Percentiles rank a stretch among this genome's conserved stretches.
Evolutionary conservation across 2,797 vertebrate species (phyloP).

Genomic region (Neomorphus geoffroyi): DNA sequence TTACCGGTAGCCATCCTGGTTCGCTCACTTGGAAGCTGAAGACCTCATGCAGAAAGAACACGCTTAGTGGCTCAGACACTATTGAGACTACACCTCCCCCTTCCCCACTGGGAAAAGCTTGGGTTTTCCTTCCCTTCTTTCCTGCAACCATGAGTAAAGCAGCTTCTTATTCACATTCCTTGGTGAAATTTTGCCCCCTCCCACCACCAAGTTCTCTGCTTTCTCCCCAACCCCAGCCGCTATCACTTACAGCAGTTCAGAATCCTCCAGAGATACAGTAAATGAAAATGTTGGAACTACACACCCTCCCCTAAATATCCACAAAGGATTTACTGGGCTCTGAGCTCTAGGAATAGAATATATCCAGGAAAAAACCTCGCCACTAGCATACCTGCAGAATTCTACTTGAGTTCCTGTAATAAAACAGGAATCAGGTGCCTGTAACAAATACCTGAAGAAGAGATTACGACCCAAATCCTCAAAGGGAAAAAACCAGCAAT

Average conservation of each 20-base stretch:
- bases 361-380: not conserved
- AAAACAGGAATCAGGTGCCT: not conserved
- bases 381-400: not conserved
- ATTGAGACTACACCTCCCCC: not conserved
- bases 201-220: not conserved
- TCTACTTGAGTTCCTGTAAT: not conserved
- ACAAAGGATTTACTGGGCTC: not conserved
- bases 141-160: not conserved
- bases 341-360: too few relatives aligned
- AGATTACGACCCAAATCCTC: not conserved
- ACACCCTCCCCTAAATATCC: not conserved
- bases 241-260: not conserved
- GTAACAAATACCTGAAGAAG: not conserved
- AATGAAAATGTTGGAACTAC: not conserved
- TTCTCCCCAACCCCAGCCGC: not conserved
- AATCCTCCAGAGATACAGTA: not conserved
- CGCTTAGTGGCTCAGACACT: fast-evolving
- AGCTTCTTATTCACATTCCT: not conserved
- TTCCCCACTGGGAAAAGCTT: not conserved
- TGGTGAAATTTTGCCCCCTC: not conserved
- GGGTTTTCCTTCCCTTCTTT: not conserved
- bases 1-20: not conserved
- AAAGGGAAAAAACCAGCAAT: not conserved
- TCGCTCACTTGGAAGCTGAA: not conserved
- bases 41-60: not conserved